phyloP scores from a whole-genome alignment of 2,888 invertebrate genomes.

The Pharmacophagus antenor region DNA sequence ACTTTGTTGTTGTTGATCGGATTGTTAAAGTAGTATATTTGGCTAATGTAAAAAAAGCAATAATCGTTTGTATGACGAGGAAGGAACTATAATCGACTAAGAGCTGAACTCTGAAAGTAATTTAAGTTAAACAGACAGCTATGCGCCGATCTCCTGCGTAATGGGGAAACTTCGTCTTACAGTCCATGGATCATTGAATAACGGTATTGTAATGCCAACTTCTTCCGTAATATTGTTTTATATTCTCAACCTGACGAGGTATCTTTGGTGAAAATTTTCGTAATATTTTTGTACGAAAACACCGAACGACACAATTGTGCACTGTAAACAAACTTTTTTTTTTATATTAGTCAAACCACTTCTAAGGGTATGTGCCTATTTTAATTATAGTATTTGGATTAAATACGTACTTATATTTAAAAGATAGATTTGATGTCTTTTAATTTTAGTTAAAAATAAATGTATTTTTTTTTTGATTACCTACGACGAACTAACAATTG shows the following conservation, averaged over 20 bases:
- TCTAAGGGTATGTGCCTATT: too few species aligned
- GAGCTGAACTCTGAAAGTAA: constrained; percentile 49
- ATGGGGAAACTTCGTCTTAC: constrained; percentile 44
- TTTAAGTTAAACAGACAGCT: constrained; percentile 50
- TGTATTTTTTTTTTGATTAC: too few species aligned
- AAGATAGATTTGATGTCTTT: too few species aligned
- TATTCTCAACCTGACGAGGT: not conserved
- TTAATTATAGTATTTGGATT: too few species aligned
- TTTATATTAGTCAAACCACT: too few species aligned
- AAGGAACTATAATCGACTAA: constrained; percentile 38
- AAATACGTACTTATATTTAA: too few species aligned
- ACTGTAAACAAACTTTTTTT: too few species aligned
- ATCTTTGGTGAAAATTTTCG: not conserved
- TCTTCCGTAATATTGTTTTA: constrained; percentile 20
- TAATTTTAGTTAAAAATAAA: too few species aligned
- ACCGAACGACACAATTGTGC: not conserved
- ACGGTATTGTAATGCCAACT: constrained; percentile 35
- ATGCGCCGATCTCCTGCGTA: constrained; percentile 40
- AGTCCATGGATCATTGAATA: constrained; percentile 45
- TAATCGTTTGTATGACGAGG: constrained; percentile 33
- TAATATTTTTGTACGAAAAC: not conserved
- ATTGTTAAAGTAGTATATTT: too few species aligned
- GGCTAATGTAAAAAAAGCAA: too few species aligned
- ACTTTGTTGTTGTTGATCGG: too few species aligned
- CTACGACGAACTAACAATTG: too few species aligned